Evolutionary conservation across 1,140 invertebrate species (phyloP).

Genomic region (Anadara kagoshimensis): DNA sequence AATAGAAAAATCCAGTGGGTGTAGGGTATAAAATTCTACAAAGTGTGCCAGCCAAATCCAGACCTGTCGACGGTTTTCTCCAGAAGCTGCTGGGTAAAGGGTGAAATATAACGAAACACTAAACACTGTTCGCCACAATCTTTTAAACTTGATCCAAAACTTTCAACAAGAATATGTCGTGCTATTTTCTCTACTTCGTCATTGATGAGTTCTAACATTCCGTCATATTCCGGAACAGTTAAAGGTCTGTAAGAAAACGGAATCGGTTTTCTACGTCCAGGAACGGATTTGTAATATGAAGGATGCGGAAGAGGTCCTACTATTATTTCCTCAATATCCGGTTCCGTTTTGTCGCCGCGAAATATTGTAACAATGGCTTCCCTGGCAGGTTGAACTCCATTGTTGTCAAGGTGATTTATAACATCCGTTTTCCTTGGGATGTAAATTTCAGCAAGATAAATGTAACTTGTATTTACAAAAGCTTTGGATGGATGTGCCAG

Average conservation of each 20-base stretch:
- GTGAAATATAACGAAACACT: conserved; percentile 23
- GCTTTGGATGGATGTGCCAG: conserved; percentile 1
- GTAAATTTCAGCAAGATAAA: conserved; percentile 29
- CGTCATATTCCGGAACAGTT: background rate
- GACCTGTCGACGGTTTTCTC: conserved; percentile 32
- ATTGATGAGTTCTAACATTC: background rate
- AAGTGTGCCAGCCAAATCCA: conserved; percentile 45
- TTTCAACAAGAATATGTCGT: background rate
- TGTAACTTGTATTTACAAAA: conserved; percentile 19
- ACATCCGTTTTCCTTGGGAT: conserved; percentile 26
- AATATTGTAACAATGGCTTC: conserved; percentile 37
- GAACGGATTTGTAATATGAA: conserved; percentile 16
- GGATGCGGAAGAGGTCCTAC: conserved; percentile 39
- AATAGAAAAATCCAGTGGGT: conserved; percentile 51
- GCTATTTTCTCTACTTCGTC: background rate
- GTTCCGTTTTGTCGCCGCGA: conserved; percentile 5
- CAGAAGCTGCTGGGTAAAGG: conserved; percentile 34
- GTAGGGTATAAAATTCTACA: conserved; percentile 42
- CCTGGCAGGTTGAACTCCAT: conserved; percentile 20
- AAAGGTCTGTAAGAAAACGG: conserved; percentile 1
- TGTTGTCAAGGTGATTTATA: conserved; percentile 29
- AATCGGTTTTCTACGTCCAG: conserved; percentile 20
- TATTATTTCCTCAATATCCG: conserved; percentile 36
- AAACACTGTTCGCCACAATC: conserved; percentile 35
- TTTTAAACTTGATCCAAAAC: conserved; percentile 26